phyloP scores from a whole-genome alignment of 2,888 invertebrate genomes.

The Timema podura region DNA sequence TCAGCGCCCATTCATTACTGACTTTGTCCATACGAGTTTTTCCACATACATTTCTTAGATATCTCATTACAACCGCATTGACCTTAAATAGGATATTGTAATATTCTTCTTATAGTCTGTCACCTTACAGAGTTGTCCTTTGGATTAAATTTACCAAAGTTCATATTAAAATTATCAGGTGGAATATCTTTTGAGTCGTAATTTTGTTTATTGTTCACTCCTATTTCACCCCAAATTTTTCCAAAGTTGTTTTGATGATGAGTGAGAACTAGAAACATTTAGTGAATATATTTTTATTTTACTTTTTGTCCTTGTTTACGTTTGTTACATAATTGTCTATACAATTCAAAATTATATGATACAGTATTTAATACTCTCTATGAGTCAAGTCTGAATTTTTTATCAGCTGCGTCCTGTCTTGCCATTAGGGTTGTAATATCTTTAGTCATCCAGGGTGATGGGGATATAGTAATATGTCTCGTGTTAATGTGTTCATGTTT shows the following conservation, averaged over 20 bases:
- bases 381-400: background rate
- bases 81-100: too few species aligned
- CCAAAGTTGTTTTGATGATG: background rate
- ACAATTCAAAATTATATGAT: background rate
- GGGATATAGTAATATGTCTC: background rate
- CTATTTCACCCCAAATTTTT: background rate
- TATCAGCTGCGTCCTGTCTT: background rate
- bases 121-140: too few species aligned
- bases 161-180: background rate
- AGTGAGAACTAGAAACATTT: background rate
- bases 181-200: background rate
- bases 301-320: background rate
- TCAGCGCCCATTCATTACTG: too few species aligned
- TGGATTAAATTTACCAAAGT: too few species aligned
- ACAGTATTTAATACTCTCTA: background rate
- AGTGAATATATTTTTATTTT: background rate
- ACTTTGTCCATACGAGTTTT: too few species aligned
- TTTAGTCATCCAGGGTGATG: constrained; percentile 15
- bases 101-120: too few species aligned
- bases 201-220: background rate
- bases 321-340: background rate
- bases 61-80: too few species aligned
- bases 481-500: background rate
- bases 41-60: too few species aligned
- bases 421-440: constrained; percentile 7